These are phyloP conservation scores for Brevimyrus niger DNA, from an alignment of 2,113 vertebrate species.

Conservation along the genomic window DNA sequence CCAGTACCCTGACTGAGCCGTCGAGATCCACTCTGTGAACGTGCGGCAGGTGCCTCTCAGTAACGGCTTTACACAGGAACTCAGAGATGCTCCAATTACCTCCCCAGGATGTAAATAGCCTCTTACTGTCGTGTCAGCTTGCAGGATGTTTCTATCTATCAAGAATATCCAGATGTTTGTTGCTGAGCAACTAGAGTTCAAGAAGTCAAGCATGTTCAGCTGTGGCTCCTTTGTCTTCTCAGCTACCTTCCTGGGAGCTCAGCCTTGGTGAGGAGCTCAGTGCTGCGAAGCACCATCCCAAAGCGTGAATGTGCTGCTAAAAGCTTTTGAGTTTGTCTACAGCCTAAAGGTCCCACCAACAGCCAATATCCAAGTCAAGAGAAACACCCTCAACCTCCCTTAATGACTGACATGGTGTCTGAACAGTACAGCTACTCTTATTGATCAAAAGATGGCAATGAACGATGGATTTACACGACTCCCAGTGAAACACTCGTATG, in stretches of 20 bases:
- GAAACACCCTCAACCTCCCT: neutral
- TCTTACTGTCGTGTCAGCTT: neutral
- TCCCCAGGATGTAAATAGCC: neutral
- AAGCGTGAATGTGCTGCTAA: neutral
- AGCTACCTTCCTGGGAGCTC: neutral
- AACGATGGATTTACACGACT: neutral
- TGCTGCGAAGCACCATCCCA: neutral
- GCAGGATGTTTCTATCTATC: neutral
- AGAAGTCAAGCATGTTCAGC: neutral
- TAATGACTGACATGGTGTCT: neutral
- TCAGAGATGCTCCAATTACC: neutral
- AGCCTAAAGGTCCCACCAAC: neutral
- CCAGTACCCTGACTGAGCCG: neutral
- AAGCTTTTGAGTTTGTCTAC: neutral
- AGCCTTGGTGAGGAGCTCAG: neutral
- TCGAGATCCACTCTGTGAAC: neutral
- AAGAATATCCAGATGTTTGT: constrained; percentile 8
- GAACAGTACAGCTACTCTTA: neutral
- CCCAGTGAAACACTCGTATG: neutral
- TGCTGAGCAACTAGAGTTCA: constrained; percentile 1
- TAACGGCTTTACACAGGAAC: neutral
- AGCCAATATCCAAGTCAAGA: neutral
- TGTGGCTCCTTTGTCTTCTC: neutral
- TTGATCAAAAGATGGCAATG: neutral
- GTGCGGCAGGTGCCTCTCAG: neutral